phyloP scores from a whole-genome alignment of 30 jellyfish, hydroid and myxozoan species.

The Chironex yamaguchii region DNA sequence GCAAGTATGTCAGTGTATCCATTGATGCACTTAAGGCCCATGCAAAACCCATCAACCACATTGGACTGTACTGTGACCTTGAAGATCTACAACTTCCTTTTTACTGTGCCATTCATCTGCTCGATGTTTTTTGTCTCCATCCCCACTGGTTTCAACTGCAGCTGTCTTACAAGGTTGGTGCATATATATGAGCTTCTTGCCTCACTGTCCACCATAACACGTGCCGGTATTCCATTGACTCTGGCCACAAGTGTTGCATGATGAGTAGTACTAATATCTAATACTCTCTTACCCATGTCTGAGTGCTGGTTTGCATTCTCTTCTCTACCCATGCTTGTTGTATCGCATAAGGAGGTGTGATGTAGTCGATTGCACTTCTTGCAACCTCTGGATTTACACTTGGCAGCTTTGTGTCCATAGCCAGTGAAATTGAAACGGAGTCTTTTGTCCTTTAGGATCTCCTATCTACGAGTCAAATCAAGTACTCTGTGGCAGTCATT shows the following conservation, averaged over 20 bases:
- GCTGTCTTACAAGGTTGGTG: slow-evolving; percentile 32
- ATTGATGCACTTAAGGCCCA: slow-evolving; percentile 28
- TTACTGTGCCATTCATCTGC: slow-evolving; percentile 47
- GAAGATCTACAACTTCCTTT: slow-evolving; percentile 13
- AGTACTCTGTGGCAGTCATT: slow-evolving; percentile 40
- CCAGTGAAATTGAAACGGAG: slow-evolving; percentile 33
- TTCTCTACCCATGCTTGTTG: slow-evolving; percentile 5
- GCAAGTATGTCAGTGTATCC: slow-evolving; percentile 51
- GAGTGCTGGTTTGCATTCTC: slow-evolving; percentile 4
- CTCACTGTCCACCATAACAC: slow-evolving; percentile 12
- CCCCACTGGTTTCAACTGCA: slow-evolving; percentile 15
- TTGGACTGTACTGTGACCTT: slow-evolving; percentile 14
- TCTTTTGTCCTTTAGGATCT: slow-evolving; percentile 2
- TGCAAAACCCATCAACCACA: slow-evolving; percentile 21
- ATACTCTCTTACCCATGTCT: slow-evolving; percentile 16
- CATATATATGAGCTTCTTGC: slow-evolving; percentile 29
- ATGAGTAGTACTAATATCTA: slow-evolving; percentile 20
- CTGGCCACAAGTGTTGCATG: slow-evolving; percentile 43
- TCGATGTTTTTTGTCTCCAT: slow-evolving; percentile 27
- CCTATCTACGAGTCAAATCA: background rate
- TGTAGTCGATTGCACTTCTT: slow-evolving; percentile 15
- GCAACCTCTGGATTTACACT: slow-evolving; percentile 37
- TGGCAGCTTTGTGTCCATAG: slow-evolving; percentile 39
- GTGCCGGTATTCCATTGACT: background rate
- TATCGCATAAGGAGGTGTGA: slow-evolving; percentile 27